These are phyloP conservation scores for Ceratina calcarata DNA, from an alignment of 1,140 invertebrate genomes.

Conservation along the genomic window DNA sequence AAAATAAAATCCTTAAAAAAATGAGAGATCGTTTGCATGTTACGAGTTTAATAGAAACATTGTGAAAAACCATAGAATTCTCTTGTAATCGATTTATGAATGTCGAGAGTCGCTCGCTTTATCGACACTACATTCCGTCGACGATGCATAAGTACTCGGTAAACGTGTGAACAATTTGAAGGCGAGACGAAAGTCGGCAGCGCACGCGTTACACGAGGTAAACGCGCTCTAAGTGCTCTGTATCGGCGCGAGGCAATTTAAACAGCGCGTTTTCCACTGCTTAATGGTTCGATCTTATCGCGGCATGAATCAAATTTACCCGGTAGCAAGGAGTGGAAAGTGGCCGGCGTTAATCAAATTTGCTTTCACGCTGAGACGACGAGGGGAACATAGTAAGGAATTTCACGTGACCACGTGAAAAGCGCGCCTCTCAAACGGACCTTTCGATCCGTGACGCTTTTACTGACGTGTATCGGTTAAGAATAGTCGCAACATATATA, in stretches of 20 bases:
- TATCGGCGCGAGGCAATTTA: conserved; percentile 10
- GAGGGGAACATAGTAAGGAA: conserved; percentile 12
- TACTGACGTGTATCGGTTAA: neutral
- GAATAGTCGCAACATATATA: neutral
- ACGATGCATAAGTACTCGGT: too few species aligned
- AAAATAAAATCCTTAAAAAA: too few species aligned
- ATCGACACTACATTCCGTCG: too few species aligned
- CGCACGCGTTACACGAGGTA: conserved; percentile 1
- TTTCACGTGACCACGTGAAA: conserved; percentile 1
- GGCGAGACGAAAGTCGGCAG: neutral
- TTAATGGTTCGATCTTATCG: conserved; percentile 41
- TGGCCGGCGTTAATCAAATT: conserved; percentile 39
- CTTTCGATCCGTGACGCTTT: neutral
- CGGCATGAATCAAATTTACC: conserved; percentile 35
- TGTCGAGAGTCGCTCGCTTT: too few species aligned
- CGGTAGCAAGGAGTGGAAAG: conserved; percentile 32
- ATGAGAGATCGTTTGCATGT: too few species aligned
- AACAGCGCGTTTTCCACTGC: conserved; percentile 9
- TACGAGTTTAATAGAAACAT: too few species aligned
- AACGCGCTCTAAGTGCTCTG: too few species aligned
- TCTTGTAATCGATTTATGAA: neutral
- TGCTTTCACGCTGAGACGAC: conserved; percentile 29
- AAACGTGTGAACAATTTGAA: neutral
- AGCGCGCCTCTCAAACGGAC: neutral
- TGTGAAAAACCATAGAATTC: too few species aligned